Evolutionary conservation across 2,113 vertebrate genomes (phyloP).

Genomic region (Cryptomyrus ogoouensis): DNA sequence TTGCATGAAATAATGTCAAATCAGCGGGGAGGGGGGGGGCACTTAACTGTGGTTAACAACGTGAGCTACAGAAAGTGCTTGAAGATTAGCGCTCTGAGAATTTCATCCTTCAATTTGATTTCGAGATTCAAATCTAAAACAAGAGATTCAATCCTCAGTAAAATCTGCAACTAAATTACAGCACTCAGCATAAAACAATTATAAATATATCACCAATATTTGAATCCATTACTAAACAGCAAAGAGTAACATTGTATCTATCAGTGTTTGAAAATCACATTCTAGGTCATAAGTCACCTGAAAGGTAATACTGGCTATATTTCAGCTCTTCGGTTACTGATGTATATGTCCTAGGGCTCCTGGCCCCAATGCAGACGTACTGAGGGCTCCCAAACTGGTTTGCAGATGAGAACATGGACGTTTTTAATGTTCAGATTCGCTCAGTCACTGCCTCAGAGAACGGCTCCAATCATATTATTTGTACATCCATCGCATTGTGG

Average conservation of each 20-base stretch:
- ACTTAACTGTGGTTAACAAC: background rate
- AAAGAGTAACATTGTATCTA: background rate
- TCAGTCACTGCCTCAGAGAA: background rate
- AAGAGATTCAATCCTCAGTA: background rate
- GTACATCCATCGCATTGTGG: too few relatives aligned
- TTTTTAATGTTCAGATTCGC: background rate
- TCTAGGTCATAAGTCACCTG: background rate
- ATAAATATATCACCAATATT: background rate
- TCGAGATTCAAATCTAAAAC: background rate
- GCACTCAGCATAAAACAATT: background rate
- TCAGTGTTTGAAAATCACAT: background rate
- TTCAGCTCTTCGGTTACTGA: background rate
- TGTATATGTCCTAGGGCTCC: background rate
- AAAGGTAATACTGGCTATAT: background rate
- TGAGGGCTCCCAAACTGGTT: background rate
- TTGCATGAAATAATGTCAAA: background rate
- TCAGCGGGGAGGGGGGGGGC: background rate
- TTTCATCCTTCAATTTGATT: background rate
- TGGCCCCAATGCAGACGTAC: background rate
- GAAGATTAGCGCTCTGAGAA: background rate
- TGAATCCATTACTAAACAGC: background rate
- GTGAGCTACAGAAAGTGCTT: background rate
- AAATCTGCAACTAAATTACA: background rate
- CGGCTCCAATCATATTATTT: background rate
- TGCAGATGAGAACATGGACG: background rate